Evolutionary conservation across 2,113 vertebrate species (phyloP).

Genomic region (Dissostichus mawsoni): DNA sequence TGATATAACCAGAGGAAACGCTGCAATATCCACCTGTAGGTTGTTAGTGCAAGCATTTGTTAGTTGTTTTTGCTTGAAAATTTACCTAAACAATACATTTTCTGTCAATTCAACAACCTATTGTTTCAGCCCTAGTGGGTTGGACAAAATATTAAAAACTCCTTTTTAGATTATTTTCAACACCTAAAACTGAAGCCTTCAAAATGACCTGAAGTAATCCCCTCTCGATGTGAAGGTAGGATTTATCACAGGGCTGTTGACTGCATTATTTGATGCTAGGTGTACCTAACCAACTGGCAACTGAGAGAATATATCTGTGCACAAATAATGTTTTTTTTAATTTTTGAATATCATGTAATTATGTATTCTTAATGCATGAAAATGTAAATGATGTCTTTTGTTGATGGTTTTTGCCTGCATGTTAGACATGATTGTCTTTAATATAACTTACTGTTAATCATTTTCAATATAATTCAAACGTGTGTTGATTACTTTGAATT

Average conservation of each 20-base stretch:
- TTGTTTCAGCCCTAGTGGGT: not conserved
- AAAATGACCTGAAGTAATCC: not conserved
- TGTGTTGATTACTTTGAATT: slow-evolving; percentile 17
- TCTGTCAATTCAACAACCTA: not conserved
- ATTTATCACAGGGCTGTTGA: too few relatives aligned
- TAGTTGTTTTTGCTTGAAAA: not conserved
- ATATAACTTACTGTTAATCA: not conserved
- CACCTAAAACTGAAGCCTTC: not conserved
- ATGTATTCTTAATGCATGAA: slow-evolving; percentile 6
- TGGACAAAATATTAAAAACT: not conserved
- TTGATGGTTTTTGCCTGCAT: slow-evolving; percentile 3
- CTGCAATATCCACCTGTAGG: not conserved
- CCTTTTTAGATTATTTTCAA: not conserved
- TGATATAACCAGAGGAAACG: not conserved
- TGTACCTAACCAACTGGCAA: slow-evolving; percentile 6
- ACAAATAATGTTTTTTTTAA: not conserved
- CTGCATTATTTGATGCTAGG: not conserved
- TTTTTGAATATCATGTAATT: not conserved
- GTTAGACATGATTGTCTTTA: not conserved
- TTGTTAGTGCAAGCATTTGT: not conserved
- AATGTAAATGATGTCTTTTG: not conserved
- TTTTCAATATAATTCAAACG: not conserved
- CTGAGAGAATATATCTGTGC: not conserved
- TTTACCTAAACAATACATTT: not conserved
- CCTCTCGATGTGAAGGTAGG: not conserved